Percentiles rank a stretch among this genome's conserved stretches.
These are phyloP conservation scores for Teleogryllus occipitalis DNA, from an alignment of 1,140 invertebrate genomes.

Conservation along the genomic window DNA sequence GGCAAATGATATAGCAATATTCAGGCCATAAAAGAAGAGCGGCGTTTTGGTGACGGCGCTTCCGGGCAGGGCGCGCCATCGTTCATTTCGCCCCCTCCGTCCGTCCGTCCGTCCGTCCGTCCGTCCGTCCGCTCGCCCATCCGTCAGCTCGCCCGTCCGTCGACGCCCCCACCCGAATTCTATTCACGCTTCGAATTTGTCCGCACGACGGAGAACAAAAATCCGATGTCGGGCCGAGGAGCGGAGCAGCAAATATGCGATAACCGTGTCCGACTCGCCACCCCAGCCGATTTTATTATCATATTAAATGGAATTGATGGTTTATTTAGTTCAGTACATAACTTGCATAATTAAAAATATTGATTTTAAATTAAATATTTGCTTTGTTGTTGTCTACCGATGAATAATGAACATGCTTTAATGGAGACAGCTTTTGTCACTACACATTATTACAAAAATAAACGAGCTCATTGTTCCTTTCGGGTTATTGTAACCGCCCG, in stretches of 20 bases:
- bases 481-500: not conserved
- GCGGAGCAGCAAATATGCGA: not conserved
- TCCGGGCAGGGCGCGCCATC: too few relatives aligned
- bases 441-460: constrained; percentile 6
- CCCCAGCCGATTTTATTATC: not conserved
- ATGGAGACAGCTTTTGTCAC: not conserved
- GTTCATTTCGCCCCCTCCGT: too few relatives aligned
- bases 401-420: constrained; percentile 5
- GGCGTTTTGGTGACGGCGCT: too few relatives aligned
- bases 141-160: too few relatives aligned
- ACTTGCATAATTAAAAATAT: constrained; percentile 6
- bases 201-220: not conserved
- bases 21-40: too few relatives aligned
- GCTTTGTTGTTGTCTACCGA: constrained; percentile 1
- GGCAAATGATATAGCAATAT: too few relatives aligned
- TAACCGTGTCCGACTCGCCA: constrained; percentile 2
- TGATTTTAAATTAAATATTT: constrained; percentile 3
- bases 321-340: not conserved
- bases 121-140: too few relatives aligned
- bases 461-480: constrained; percentile 2
- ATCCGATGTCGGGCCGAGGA: not conserved
- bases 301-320: constrained; percentile 5
- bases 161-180: not conserved
- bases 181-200: not conserved
- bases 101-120: too few relatives aligned